phyloP scores from a whole-genome alignment of 2,888 invertebrate genomes.

The Drosophila affinis region DNA sequence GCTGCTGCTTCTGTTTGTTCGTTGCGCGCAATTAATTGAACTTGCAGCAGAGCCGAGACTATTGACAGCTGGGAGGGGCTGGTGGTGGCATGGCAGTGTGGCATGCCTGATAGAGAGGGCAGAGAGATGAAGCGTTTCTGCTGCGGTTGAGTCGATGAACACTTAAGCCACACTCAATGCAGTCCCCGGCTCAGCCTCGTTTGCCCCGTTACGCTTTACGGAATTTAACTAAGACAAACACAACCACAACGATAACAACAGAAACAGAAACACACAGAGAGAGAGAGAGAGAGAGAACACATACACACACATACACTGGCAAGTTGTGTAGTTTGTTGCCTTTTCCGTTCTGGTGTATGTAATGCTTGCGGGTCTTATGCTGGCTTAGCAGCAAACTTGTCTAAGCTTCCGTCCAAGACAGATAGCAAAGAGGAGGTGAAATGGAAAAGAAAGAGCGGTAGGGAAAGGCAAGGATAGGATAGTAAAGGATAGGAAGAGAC shows the following conservation, averaged over 20 bases:
- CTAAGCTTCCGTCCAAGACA: conserved; percentile 56
- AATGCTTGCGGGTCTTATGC: conserved; percentile 78
- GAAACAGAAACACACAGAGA: conserved; percentile 49
- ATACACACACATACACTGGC: conserved; percentile 31
- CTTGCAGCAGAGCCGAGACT: conserved; percentile 74
- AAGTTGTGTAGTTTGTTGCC: conserved; percentile 76
- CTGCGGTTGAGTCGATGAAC: conserved; percentile 77
- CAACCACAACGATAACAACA: conserved; percentile 73
- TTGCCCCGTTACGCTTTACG: conserved; percentile 74
- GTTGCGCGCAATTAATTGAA: conserved; percentile 82
- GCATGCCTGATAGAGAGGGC: neutral
- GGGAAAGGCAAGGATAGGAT: neutral
- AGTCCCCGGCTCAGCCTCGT: conserved; percentile 63
- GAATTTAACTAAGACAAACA: conserved; percentile 79
- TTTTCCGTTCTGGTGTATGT: conserved; percentile 63
- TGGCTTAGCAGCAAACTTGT: conserved; percentile 80
- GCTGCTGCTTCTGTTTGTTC: conserved; percentile 47
- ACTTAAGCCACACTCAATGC: conserved; percentile 77
- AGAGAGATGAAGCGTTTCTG: conserved; percentile 38
- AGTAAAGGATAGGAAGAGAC: conserved; percentile 1
- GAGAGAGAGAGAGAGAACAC: too few relatives aligned
- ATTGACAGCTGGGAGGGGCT: conserved; percentile 68
- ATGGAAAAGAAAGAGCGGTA: neutral
- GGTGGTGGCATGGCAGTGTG: neutral
- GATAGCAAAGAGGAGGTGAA: conserved; percentile 10